Evolutionary conservation across 2,888 invertebrate genomes (phyloP), one percentile per base, ranked within the genome.

Genomic region (Agriopis marginaria): DNA sequence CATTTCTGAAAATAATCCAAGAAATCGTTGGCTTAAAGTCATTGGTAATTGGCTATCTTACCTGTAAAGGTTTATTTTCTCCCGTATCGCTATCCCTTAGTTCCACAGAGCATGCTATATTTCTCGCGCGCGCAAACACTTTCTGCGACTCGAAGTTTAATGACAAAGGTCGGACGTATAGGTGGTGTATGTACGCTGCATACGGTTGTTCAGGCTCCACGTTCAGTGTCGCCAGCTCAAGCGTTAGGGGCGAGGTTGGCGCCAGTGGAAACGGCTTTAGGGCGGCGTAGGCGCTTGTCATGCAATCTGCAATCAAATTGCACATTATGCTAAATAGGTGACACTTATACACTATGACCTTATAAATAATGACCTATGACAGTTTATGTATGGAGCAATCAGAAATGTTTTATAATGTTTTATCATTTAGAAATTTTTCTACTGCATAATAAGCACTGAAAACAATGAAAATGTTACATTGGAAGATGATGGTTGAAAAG

Each of bases 91-190:
- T 96, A 78, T 98, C 98, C 73, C 97, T 95, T 70, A 99, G 89
- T 88, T 99, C 98, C 12, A 99, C 95, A 44, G 97, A 95, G 81
- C 99, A 98, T 0, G 98, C 97, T 71, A 99, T 98, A 88, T 99
- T 99, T 83, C 99, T 95, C 0, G 99, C 99, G 85, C 99, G 95
- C 0, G 97, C 97, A 84, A 99, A 99, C 79, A 97, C 95, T 87
- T 98, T 98, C 90, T 99, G 99, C 61, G 97, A 97, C 88, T 99
- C 99, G 83, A 98, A 99, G 86, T 96, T 97, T 66, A 99, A 93
- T 66, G 95, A 95, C 77, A 97, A 93, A 0, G 99, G 99, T 85
- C 99, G 98, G 14, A 99, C 97, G 88, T 98, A 99, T 50, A 99
- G 94, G 86, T 98, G 97, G 90, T 99, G 99, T 40, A 97, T 93